Evolutionary conservation across 2,113 vertebrate species (phyloP).

Genomic region (Malurus cyaneus): DNA sequence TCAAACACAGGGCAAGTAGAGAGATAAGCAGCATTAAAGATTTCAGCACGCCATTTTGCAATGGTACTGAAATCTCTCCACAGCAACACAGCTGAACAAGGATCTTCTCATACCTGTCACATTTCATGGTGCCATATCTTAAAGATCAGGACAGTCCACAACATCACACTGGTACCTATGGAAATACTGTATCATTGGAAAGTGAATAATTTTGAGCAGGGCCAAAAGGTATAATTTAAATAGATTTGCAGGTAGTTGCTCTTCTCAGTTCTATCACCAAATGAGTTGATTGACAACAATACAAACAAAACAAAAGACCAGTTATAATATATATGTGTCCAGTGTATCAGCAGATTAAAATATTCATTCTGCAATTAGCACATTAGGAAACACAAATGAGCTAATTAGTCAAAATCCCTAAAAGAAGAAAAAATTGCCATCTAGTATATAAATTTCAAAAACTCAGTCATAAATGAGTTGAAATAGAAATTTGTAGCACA

Average conservation of each 20-base stretch:
- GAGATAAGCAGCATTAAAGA: neutral
- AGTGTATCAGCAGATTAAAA: neutral
- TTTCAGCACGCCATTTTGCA: neutral
- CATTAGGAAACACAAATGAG: neutral
- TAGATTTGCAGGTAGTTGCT: neutral
- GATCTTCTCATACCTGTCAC: neutral
- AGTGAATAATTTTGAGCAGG: neutral
- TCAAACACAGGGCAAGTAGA: neutral
- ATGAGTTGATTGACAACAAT: neutral
- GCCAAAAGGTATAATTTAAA: neutral
- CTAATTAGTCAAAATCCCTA: rapidly evolving
- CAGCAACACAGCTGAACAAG: neutral
- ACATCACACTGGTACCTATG: neutral
- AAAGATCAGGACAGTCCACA: neutral
- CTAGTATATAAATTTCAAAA: neutral
- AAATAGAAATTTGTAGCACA: neutral
- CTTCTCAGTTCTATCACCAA: neutral
- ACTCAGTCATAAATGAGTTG: neutral
- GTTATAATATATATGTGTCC: neutral
- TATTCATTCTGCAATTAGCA: neutral
- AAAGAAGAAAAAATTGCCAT: neutral
- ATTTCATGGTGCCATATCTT: neutral
- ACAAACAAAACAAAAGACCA: neutral
- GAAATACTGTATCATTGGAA: neutral
- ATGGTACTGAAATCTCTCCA: neutral